Evolutionary conservation across 2,888 invertebrate genomes (phyloP).

Genomic region (Hirudinaria manillensis): DNA sequence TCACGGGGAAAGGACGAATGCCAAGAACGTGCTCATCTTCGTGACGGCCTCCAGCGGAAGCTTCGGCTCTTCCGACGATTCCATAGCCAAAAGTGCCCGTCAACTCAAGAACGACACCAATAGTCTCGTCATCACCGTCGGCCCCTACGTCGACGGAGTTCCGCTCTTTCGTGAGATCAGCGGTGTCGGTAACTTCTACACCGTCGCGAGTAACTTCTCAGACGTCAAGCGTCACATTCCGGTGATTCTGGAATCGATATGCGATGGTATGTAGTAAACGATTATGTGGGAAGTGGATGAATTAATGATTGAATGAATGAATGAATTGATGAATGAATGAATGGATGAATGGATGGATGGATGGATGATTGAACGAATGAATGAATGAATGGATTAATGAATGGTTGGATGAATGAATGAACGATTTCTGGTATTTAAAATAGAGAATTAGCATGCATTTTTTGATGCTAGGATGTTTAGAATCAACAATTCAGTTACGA

Average conservation of each 20-base stretch:
- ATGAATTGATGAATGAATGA: no score
- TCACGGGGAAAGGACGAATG: conserved; percentile 36
- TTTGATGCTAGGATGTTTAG: not conserved
- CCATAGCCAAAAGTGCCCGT: conserved; percentile 37
- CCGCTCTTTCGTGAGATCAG: conserved; percentile 28
- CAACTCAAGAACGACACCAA: conserved; percentile 19
- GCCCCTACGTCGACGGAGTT: conserved; percentile 37
- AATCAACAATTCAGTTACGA: not conserved
- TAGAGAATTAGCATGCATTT: no score
- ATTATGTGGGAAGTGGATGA: not conserved
- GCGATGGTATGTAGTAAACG: conserved; percentile 25
- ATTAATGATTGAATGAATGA: no score
- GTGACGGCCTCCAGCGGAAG: conserved; percentile 35
- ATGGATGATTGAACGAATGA: no score
- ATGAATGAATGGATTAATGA: no score
- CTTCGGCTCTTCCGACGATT: conserved; percentile 36
- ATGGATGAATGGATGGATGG: no score
- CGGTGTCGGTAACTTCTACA: conserved; percentile 24
- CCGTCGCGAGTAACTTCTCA: conserved; percentile 31
- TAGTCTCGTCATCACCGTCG: conserved; percentile 40
- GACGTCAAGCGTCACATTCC: conserved; percentile 19
- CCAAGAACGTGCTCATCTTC: conserved; percentile 37
- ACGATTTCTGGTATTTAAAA: no score
- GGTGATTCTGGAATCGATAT: conserved; percentile 24
- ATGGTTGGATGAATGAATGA: no score